Evolutionary conservation across 2,888 invertebrate genomes (phyloP).

Genomic region (Adelphocoris suturalis): DNA sequence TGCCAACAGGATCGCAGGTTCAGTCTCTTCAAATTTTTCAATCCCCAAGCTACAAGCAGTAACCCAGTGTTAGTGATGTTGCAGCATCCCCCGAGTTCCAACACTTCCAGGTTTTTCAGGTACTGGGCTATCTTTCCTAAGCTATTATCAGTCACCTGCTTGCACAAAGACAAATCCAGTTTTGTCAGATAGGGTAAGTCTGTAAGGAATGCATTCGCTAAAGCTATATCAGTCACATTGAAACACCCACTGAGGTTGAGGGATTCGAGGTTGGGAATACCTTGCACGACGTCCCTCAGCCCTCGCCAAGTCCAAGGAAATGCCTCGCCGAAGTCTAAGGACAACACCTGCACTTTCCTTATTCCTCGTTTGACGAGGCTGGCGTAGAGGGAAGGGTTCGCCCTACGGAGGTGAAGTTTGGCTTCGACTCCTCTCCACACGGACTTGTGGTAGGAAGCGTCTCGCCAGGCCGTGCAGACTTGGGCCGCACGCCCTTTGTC

Average conservation of each 20-base stretch:
- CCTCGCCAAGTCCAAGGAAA: slow-evolving; percentile 81
- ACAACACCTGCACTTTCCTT: slow-evolving; percentile 92
- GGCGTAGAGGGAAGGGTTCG: slow-evolving; percentile 90
- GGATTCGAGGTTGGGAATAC: slow-evolving; percentile 91
- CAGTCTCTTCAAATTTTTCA: slow-evolving; percentile 89
- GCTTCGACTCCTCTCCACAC: slow-evolving; percentile 97
- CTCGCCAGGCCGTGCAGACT: slow-evolving; percentile 93
- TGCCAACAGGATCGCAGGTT: slow-evolving; percentile 96
- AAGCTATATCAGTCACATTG: slow-evolving; percentile 92
- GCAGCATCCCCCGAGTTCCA: slow-evolving; percentile 95
- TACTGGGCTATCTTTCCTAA: slow-evolving; percentile 91
- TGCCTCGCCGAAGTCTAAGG: slow-evolving; percentile 79
- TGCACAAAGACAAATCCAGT: slow-evolving; percentile 94
- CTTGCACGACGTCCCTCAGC: slow-evolving; percentile 90
- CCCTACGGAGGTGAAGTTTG: slow-evolving; percentile 90
- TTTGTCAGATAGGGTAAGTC: slow-evolving; percentile 88
- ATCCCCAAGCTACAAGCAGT: slow-evolving; percentile 91
- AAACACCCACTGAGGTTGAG: slow-evolving; percentile 95
- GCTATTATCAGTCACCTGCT: slow-evolving; percentile 95
- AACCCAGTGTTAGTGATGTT: slow-evolving; percentile 94
- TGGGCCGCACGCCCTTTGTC: slow-evolving; percentile 95
- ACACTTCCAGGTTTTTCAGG: slow-evolving; percentile 90
- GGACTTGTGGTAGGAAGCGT: slow-evolving; percentile 93
- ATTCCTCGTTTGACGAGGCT: slow-evolving; percentile 93
- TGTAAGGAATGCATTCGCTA: slow-evolving; percentile 89